Evolutionary conservation across 2,113 vertebrate genomes (phyloP).

Genomic region (Pseudopodoces humilis): DNA sequence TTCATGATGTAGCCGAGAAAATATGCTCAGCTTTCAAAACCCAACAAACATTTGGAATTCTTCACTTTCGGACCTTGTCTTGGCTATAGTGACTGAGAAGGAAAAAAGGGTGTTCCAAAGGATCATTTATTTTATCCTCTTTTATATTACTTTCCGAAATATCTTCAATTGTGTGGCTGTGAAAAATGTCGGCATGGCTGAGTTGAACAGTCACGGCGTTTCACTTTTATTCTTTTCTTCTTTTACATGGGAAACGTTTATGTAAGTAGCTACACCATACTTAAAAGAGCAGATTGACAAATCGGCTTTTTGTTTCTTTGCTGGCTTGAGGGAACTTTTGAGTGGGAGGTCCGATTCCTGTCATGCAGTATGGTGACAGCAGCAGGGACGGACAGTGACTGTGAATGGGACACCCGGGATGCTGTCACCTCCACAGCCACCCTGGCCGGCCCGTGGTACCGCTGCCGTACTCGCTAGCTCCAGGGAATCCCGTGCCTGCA

Average conservation of each 20-base stretch:
- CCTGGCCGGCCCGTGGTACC: not conserved
- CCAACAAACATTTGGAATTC: not conserved
- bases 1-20: not conserved
- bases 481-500: not conserved
- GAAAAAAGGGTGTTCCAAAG: not conserved
- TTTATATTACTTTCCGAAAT: not conserved
- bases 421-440: not conserved
- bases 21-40: not conserved
- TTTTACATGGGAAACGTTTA: not conserved
- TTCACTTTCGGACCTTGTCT: not conserved
- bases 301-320: not conserved
- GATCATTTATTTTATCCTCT: not conserved
- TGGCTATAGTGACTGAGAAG: not conserved
- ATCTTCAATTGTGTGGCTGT: not conserved
- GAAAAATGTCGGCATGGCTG: not conserved
- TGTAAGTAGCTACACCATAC: not conserved
- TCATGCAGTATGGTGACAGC: not conserved
- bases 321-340: not conserved
- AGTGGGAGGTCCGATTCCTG: not conserved
- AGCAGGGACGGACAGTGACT: not conserved
- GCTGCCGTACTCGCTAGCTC: rapidly evolving
- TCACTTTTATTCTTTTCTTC: not conserved
- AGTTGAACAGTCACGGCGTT: rapidly evolving
- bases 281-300: not conserved
- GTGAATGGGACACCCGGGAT: not conserved